phyloP scores from a whole-genome alignment of 2,888 invertebrate species.

The Watsonalla binaria region DNA sequence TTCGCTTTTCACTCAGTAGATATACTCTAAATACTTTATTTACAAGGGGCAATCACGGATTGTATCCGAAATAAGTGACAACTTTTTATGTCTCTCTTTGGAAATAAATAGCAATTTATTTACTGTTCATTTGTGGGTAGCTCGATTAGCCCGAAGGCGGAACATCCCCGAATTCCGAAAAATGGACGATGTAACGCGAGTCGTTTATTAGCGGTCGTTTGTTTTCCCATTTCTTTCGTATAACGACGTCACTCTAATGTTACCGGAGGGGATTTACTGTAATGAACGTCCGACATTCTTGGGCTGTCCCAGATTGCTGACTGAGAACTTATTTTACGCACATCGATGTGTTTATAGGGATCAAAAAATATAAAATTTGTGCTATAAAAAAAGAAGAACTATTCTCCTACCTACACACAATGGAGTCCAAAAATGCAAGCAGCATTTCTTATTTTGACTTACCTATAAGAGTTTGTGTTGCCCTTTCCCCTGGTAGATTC shows the following conservation, averaged over 20 bases:
- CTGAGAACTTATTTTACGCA: neutral
- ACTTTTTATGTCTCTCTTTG: neutral
- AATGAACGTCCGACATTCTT: slow-evolving; percentile 2
- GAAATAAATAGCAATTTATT: neutral
- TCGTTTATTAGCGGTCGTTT: slow-evolving; percentile 13
- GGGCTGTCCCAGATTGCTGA: neutral
- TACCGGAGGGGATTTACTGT: slow-evolving; percentile 10
- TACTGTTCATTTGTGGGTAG: neutral
- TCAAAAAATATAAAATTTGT: neutral
- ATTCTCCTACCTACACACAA: too few species aligned
- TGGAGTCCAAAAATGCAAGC: too few species aligned
- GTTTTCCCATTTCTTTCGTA: slow-evolving; percentile 15
- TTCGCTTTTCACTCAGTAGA: neutral
- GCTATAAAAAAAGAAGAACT: too few species aligned
- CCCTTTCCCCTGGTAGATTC: too few species aligned
- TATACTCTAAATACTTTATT: neutral
- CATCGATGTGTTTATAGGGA: neutral
- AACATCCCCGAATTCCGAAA: slow-evolving; percentile 2
- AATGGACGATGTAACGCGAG: slow-evolving; percentile 2
- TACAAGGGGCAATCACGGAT: too few species aligned
- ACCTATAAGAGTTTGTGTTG: too few species aligned
- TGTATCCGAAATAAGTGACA: neutral
- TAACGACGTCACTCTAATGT: slow-evolving; percentile 9
- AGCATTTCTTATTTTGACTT: too few species aligned
- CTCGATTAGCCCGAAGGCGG: slow-evolving; percentile 1